Base-by-base conservation (phyloP, 2,113 vertebrate species). In the Calyptomena viridis region DNA sequence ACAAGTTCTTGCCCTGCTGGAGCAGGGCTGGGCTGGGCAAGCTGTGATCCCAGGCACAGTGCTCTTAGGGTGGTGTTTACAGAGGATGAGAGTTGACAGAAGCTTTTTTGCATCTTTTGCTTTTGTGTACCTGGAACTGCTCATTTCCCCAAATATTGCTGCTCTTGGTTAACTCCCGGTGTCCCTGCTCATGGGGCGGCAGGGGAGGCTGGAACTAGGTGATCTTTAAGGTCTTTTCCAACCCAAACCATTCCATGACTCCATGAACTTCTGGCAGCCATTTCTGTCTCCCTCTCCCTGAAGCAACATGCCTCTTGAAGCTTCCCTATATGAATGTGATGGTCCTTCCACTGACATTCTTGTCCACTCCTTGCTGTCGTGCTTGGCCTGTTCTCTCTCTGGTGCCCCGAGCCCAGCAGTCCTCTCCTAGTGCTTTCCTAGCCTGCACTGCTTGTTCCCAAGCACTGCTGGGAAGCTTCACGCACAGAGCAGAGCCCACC, bases 291-390 rank as follows among this genome's bases (percentile, higher is more conserved):
- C 16, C 11, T 24, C 12, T 20, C 39, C 33, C 56, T 33, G 42
- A 22, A 21, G 31, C 1, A 14, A 10, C 42, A 56, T 25, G 56
- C 42, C 35, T 16, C 79, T 74, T 83, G 21, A 40, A 62, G 24
- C 46, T 60, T 25, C 66, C 40, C 60, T 35, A 40, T 18, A 0
- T 16, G 83, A 44, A 12, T 2, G 19, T 10, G 27, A 15, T 3
- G 17, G 31, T 58, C 44, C 81, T 55, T 37, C 68, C 27, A 2
- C 19, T 5, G 8, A 17, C 0, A 0, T 10, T 31, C 6, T 0
- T 11, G 24, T 4, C 14, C 6, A 4, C 33, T 66, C 35, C n/a
- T n/a, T 62, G 46, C 46, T 44, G 37, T 12, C 0, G 1, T 22
- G 49, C 55, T 33, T 20, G 68, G 68, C 64, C 49, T 30, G 6